Conservation (phyloP, 2,888 invertebrate species). For the Machimus rusticus region DNA sequence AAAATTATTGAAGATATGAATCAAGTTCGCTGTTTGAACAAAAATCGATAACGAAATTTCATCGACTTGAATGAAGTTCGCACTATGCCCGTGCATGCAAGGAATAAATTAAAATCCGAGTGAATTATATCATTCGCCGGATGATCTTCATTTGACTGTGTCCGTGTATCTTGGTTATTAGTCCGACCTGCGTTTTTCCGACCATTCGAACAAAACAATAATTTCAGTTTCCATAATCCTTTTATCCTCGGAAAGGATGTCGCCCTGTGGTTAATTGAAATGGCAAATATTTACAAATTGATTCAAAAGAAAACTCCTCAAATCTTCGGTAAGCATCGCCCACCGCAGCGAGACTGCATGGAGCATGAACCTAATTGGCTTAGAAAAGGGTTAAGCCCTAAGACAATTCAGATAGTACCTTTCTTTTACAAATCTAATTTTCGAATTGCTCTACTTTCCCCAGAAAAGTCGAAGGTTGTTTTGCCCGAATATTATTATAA, state of each 20-base stretch:
- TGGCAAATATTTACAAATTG: slow-evolving; percentile 25
- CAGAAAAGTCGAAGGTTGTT: slow-evolving; percentile 19
- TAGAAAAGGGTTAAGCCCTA: slow-evolving; percentile 8
- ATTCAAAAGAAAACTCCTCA: slow-evolving; percentile 10
- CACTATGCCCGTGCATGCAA: too few species aligned
- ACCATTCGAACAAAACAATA: neutral
- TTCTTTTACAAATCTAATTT: neutral
- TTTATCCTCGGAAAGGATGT: neutral
- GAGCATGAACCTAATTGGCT: neutral
- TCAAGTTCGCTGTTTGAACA: too few species aligned
- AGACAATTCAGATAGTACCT: neutral
- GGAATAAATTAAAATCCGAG: too few species aligned
- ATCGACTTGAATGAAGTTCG: too few species aligned
- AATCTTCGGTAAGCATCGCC: neutral
- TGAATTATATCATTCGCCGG: too few species aligned
- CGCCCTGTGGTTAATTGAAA: neutral
- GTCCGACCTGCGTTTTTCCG: neutral
- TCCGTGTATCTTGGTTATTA: too few species aligned
- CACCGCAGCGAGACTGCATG: neutral
- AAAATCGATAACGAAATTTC: too few species aligned
- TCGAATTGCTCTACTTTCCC: slow-evolving; percentile 21
- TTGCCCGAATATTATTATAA: slow-evolving; percentile 39
- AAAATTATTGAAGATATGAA: too few species aligned
- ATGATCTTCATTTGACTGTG: too few species aligned
- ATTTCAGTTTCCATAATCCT: slow-evolving; percentile 26